Percentiles rank a stretch among this genome's conserved stretches.
Conservation (phyloP, 1,140 invertebrate genomes). For the Dreissena rostriformis region DNA sequence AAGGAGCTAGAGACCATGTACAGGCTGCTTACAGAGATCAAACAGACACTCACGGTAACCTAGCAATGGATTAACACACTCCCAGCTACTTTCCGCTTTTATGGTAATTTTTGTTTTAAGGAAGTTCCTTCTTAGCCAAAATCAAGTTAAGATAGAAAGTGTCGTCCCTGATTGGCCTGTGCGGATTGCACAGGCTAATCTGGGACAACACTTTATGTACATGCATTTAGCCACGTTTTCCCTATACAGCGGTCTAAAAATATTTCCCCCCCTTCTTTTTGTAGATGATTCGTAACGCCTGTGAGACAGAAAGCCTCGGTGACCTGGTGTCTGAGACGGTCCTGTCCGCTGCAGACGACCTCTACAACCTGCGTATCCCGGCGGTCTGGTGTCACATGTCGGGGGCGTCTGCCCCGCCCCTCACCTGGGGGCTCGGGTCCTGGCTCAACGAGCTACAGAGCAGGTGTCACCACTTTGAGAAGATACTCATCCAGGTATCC, state of each 20-base stretch:
- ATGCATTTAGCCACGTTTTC: no score
- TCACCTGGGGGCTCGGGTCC: constrained; percentile 72
- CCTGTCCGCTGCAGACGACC: constrained; percentile 78
- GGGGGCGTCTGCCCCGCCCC: constrained; percentile 75
- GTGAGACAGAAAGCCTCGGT: constrained; percentile 76
- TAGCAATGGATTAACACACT: no score
- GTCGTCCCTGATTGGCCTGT: no score
- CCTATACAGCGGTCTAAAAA: not conserved
- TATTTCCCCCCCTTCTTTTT: constrained; percentile 30
- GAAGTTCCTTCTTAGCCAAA: no score
- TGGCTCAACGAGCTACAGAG: constrained; percentile 77
- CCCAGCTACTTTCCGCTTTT: no score
- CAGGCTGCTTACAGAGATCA: constrained; percentile 77
- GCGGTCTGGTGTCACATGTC: constrained; percentile 75
- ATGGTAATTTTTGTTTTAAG: no score
- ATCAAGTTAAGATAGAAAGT: no score
- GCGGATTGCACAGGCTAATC: not conserved
- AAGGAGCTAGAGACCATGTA: constrained; percentile 79
- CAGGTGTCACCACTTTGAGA: constrained; percentile 79
- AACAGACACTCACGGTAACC: constrained; percentile 75
- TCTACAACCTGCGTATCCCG: constrained; percentile 78
- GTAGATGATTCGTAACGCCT: constrained; percentile 78
- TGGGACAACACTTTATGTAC: not conserved
- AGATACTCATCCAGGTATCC: constrained; percentile 67
- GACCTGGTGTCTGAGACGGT: constrained; percentile 74